phyloP scores from a whole-genome alignment of 2,888 invertebrate genomes.

The Eumacrocentrus americanus region DNA sequence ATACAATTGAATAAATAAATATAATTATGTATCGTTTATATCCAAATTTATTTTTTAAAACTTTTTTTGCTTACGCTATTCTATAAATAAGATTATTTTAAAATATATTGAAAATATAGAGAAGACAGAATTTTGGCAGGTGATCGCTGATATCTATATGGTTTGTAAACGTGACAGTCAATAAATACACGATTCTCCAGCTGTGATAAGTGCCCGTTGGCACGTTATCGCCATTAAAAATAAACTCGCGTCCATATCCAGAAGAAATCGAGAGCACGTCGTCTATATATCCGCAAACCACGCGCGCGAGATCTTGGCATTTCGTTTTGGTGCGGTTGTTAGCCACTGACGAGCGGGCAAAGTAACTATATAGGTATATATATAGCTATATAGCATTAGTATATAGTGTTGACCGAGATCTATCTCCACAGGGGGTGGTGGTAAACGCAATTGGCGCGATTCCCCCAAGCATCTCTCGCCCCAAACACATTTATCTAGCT shows the following conservation, averaged over 20 bases:
- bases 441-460: conserved; percentile 40
- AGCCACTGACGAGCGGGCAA: conserved; percentile 24
- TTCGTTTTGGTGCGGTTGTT: conserved; percentile 39
- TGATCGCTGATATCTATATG: too few relatives aligned
- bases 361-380: neutral
- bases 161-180: neutral
- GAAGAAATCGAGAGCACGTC: conserved; percentile 10
- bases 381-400: conserved; percentile 39
- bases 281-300: neutral
- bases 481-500: conserved; percentile 25
- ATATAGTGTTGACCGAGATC: conserved; percentile 44
- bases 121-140: too few relatives aligned
- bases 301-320: conserved; percentile 47
- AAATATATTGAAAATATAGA: too few relatives aligned
- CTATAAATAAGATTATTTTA: too few relatives aligned
- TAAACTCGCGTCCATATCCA: conserved; percentile 1
- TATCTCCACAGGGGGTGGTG: conserved; percentile 36
- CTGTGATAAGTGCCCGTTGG: conserved; percentile 48
- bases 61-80: too few relatives aligned
- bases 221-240: conserved; percentile 39
- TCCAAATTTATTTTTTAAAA: too few relatives aligned
- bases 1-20: too few relatives aligned
- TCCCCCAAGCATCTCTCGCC: conserved; percentile 32
- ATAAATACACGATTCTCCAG: conserved; percentile 31
- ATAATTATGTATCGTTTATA: too few relatives aligned